Conservation (phyloP, 2,797 vertebrate species). For the Erethizon dorsatum region DNA sequence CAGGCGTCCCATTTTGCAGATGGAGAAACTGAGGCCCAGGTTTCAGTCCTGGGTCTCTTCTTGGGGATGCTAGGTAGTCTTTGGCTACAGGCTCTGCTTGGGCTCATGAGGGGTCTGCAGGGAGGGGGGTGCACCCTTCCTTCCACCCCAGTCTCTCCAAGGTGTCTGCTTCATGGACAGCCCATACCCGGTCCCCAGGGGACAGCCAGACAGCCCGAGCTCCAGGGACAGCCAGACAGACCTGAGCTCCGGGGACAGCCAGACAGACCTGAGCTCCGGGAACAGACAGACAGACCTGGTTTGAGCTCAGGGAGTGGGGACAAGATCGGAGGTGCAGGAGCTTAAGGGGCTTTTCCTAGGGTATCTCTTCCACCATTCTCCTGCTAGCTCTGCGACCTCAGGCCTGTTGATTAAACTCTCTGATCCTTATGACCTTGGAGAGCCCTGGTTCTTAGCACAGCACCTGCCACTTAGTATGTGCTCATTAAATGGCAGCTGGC, state of each 20-base stretch:
- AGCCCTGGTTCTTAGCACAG: background rate
- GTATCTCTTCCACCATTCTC: background rate
- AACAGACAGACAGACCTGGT: background rate
- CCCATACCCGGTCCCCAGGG: background rate
- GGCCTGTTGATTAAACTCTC: background rate
- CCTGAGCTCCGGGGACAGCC: background rate
- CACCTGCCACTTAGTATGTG: background rate
- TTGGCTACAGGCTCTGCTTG: background rate
- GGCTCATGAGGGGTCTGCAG: background rate
- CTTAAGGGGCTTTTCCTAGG: background rate
- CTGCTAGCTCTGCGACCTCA: background rate
- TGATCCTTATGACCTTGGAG: background rate
- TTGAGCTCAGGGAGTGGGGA: background rate
- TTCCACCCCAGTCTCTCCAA: background rate
- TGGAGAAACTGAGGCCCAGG: slow-evolving; percentile 47
- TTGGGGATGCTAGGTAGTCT: background rate
- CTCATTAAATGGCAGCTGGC: background rate
- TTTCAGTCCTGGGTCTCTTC: background rate
- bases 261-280: background rate
- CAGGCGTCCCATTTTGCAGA: background rate
- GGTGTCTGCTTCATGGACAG: background rate
- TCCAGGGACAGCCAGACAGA: background rate
- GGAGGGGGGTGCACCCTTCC: background rate
- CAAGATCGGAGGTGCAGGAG: background rate
- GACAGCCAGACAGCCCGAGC: background rate